A percentile compares a stretch with the other conserved stretches of the same genome.
phyloP scores from a whole-genome alignment of 2,113 vertebrate species.

The Ahaetulla prasina region DNA sequence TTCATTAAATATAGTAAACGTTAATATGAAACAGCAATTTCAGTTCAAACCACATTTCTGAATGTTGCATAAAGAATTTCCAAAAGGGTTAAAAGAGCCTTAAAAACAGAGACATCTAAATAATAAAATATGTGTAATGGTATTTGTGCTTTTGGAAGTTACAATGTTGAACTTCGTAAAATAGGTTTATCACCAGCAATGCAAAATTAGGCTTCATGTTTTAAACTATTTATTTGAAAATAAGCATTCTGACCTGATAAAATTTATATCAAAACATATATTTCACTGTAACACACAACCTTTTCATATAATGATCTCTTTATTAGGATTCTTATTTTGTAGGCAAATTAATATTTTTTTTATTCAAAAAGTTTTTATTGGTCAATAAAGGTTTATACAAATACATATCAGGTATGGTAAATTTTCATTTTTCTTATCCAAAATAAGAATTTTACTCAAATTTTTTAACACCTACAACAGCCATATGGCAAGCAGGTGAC shows the following conservation, averaged over 20 bases:
- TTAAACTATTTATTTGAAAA: background rate
- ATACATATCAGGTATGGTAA: too few relatives aligned
- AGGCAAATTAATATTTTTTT: background rate
- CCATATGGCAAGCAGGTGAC: too few relatives aligned
- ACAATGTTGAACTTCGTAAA: background rate
- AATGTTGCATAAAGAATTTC: background rate
- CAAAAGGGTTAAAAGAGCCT: background rate
- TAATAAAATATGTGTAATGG: background rate
- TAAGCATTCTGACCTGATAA: background rate
- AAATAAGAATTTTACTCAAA: too few relatives aligned
- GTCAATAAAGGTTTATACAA: too few relatives aligned
- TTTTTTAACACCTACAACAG: too few relatives aligned
- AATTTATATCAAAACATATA: background rate
- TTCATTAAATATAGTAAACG: background rate
- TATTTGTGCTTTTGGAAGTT: background rate
- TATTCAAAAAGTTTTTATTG: too few relatives aligned
- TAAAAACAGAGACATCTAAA: background rate
- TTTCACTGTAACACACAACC: background rate
- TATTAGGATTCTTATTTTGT: background rate
- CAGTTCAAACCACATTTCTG: background rate
- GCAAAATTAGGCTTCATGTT: background rate
- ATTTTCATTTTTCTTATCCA: too few relatives aligned
- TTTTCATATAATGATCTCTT: background rate
- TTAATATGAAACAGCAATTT: background rate
- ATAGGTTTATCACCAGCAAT: background rate